These are phyloP conservation scores for Nephrocerus scutellatus DNA, from an alignment of 2,888 invertebrate species.

Conservation along the genomic window DNA sequence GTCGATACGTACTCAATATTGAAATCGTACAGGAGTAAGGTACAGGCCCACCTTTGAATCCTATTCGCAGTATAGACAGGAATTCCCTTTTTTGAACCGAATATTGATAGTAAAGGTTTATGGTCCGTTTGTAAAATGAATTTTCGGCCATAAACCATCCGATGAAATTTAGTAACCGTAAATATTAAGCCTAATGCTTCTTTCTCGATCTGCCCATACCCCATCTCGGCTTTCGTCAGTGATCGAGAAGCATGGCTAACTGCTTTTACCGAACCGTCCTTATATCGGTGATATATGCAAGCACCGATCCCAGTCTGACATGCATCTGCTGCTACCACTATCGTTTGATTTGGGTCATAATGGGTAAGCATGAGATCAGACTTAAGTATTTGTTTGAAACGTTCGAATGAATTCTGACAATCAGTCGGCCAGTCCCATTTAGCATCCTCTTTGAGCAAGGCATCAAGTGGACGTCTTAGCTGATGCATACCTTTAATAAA, in stretches of 20 bases:
- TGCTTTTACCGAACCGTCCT: conserved; percentile 14
- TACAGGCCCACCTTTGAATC: too few relatives aligned
- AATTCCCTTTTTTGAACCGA: conserved; percentile 30
- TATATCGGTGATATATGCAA: conserved; percentile 13
- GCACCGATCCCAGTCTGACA: conserved; percentile 15
- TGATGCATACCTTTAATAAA: conserved; percentile 14
- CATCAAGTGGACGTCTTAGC: conserved; percentile 13
- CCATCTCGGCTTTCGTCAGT: conserved; percentile 14
- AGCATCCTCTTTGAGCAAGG: conserved; percentile 11
- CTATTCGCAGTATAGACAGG: too few relatives aligned
- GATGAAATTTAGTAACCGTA: conserved; percentile 17
- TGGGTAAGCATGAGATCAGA: conserved; percentile 14
- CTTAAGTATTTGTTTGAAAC: conserved; percentile 18
- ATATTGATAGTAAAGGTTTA: conserved; percentile 39
- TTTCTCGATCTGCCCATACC: conserved; percentile 21
- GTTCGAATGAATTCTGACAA: conserved; percentile 14
- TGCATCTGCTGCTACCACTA: conserved; percentile 17
- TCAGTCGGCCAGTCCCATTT: conserved; percentile 15
- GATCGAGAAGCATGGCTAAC: conserved; percentile 14
- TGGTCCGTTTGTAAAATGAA: conserved; percentile 35
- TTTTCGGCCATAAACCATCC: conserved; percentile 16
- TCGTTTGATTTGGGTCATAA: conserved; percentile 16
- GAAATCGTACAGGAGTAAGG: too few relatives aligned
- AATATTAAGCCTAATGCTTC: conserved; percentile 19
- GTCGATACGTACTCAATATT: too few relatives aligned